These are phyloP conservation scores for Cyclophora punctaria DNA, from an alignment of 2,888 invertebrate genomes.

Conservation along the genomic window DNA sequence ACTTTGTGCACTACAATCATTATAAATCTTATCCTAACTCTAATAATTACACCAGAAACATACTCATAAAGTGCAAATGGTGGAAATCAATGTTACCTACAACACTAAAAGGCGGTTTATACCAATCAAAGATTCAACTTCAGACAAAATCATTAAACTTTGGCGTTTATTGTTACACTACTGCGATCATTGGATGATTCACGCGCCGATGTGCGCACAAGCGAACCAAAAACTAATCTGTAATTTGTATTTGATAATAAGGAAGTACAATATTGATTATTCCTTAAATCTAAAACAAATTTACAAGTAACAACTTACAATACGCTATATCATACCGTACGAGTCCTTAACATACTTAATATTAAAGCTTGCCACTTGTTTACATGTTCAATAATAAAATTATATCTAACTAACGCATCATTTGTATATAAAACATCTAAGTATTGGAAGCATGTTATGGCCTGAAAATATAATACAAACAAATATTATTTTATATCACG, in stretches of 20 bases:
- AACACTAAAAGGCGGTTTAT: constrained; percentile 32
- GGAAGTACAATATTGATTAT: constrained; percentile 49
- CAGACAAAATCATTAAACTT: constrained; percentile 3
- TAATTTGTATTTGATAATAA: constrained; percentile 40
- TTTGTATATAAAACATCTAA: constrained; percentile 25
- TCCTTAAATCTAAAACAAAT: constrained; percentile 57
- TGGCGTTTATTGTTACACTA: background rate
- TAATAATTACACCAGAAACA: constrained; percentile 21
- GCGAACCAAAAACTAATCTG: background rate
- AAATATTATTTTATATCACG: background rate
- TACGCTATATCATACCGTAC: constrained; percentile 31
- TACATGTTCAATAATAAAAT: constrained; percentile 22
- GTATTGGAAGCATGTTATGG: constrained; percentile 45
- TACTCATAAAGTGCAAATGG: constrained; percentile 36
- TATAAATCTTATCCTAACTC: constrained; percentile 37
- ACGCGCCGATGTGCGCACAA: no score
- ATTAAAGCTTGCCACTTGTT: constrained; percentile 62
- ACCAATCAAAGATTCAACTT: constrained; percentile 28
- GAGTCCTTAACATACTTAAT: constrained; percentile 55
- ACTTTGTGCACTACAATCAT: constrained; percentile 62
- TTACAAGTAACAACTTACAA: constrained; percentile 58
- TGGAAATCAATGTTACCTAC: constrained; percentile 8
- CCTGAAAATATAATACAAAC: constrained; percentile 23
- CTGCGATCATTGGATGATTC: background rate
- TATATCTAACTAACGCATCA: constrained; percentile 21